These are phyloP conservation scores for Drosophila oshimai DNA, from an alignment of 1,140 invertebrate species.

Conservation along the genomic window DNA sequence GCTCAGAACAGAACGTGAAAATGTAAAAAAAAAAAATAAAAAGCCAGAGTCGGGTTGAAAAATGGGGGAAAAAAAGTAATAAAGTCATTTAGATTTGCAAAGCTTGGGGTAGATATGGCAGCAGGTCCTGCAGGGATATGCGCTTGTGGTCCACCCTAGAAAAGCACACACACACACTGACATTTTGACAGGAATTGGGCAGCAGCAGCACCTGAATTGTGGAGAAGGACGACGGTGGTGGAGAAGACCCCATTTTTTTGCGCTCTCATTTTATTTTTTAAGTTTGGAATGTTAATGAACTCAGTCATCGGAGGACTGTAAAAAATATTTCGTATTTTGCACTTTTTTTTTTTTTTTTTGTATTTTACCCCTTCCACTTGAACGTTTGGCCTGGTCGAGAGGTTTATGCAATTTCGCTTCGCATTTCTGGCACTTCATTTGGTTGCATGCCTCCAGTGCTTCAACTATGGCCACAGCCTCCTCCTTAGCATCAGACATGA, in stretches of 20 bases:
- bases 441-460: conserved; percentile 38
- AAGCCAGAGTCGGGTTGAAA: conserved; percentile 23
- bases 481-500: conserved; percentile 39
- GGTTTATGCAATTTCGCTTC: conserved; percentile 79
- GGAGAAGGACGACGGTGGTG: neutral
- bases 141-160: conserved; percentile 11
- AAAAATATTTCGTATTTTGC: conserved; percentile 34
- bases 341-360: too few relatives aligned
- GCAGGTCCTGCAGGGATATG: conserved; percentile 28
- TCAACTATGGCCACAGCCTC: conserved; percentile 10
- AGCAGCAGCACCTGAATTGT: conserved; percentile 37
- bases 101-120: conserved; percentile 77
- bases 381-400: conserved; percentile 52
- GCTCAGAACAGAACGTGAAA: conserved; percentile 4
- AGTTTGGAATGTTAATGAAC: conserved; percentile 73
- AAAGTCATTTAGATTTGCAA: conserved; percentile 78
- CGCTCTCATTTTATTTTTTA: conserved; percentile 38
- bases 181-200: conserved; percentile 61
- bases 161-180: neutral
- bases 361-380: conserved; percentile 2
- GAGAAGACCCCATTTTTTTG: conserved; percentile 1
- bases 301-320: conserved; percentile 48
- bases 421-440: conserved; percentile 79
- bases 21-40: conserved; percentile 14
- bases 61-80: conserved; percentile 70